Percentiles rank a stretch among this genome's conserved stretches.
Conservation (phyloP, 2,797 vertebrate genomes). For the Menidia menidia region DNA sequence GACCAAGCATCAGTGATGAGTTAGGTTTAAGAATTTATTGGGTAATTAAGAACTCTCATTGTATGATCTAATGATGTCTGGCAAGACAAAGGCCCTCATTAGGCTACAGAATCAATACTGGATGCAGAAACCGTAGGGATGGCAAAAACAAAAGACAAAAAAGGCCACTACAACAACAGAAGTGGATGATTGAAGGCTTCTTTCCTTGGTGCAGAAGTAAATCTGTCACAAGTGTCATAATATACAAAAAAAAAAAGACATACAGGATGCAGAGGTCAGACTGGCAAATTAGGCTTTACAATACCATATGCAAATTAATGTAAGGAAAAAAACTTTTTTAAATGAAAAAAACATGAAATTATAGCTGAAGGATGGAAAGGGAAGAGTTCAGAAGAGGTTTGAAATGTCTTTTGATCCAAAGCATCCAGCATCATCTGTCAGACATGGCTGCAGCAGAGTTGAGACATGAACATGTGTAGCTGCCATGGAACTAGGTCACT, state of each 20-base stretch:
- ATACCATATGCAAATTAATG: neutral
- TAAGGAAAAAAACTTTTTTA: neutral
- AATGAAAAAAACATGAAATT: neutral
- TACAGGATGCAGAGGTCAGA: neutral
- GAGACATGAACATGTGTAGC: neutral
- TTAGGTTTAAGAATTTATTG: neutral
- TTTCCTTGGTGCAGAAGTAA: too few species aligned
- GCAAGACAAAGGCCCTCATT: neutral
- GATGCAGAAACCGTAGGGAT: too few species aligned
- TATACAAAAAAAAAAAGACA: neutral
- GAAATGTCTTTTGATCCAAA: slow-evolving; percentile 1
- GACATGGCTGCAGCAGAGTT: slow-evolving; percentile 5
- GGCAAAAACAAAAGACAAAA: too few species aligned
- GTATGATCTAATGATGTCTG: neutral
- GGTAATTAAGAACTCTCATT: neutral
- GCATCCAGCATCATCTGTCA: slow-evolving; percentile 7
- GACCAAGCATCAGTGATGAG: neutral
- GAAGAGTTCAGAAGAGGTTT: neutral
- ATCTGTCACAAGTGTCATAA: too few species aligned
- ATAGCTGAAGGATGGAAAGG: neutral
- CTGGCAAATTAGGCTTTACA: neutral
- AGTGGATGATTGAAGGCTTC: too few species aligned
- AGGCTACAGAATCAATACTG: neutral
- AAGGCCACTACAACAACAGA: too few species aligned
- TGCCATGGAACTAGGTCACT: slow-evolving; percentile 17